Evolutionary conservation across 2,113 vertebrate species (phyloP).

Genomic region (Bathybates hornii): DNA sequence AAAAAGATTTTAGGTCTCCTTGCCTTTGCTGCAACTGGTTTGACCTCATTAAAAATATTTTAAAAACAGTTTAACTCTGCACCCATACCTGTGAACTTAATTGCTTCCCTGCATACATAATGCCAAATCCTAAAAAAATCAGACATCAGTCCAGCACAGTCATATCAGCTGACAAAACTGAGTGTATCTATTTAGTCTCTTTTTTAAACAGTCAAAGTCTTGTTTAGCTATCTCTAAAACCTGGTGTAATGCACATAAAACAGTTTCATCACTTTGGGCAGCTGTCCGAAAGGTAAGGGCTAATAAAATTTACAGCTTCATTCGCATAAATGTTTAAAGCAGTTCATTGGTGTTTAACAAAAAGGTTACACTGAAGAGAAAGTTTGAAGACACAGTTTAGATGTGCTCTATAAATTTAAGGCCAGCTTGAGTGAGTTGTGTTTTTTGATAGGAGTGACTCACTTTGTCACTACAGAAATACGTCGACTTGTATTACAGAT

Average conservation of each 20-base stretch:
- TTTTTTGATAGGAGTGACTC: neutral
- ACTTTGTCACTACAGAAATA: neutral
- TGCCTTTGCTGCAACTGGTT: neutral
- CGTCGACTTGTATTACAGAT: neutral
- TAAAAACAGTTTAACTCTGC: neutral
- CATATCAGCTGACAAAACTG: neutral
- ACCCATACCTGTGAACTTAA: neutral
- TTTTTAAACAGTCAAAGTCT: neutral
- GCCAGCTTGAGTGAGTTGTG: neutral
- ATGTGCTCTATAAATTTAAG: neutral
- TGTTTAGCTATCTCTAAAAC: neutral
- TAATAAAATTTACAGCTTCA: constrained; percentile 11
- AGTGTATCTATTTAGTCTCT: neutral
- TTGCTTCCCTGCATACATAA: neutral
- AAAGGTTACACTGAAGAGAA: neutral
- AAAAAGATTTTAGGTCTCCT: neutral
- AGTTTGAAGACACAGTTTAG: neutral
- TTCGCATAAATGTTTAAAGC: constrained; percentile 33
- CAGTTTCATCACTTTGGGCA: constrained; percentile 20
- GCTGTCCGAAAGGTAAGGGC: neutral
- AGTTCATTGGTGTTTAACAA: neutral
- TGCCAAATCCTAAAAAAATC: neutral
- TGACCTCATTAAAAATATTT: neutral
- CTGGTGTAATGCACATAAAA: neutral
- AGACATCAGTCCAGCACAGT: neutral